phyloP scores from a whole-genome alignment of 2,797 vertebrate species.

The Sebastes elongatus region DNA sequence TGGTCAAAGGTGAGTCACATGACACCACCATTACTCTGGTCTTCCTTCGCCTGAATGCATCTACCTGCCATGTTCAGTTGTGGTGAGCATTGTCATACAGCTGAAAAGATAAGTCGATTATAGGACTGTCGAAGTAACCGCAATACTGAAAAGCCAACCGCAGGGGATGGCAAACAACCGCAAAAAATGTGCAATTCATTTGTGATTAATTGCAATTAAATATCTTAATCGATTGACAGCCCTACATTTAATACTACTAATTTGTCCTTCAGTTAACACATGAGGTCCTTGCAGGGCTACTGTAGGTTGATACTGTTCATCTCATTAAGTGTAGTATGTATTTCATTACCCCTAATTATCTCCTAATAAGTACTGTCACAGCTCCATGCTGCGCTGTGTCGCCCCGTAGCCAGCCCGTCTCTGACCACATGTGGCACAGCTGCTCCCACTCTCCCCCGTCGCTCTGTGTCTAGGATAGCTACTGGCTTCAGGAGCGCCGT shows the following conservation, averaged over 20 bases:
- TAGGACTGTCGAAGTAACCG: not conserved
- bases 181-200: too few species aligned
- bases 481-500: constrained; percentile 34
- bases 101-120: not conserved
- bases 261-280: not conserved
- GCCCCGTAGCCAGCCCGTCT: constrained; percentile 16
- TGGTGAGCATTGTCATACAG: not conserved
- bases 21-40: not conserved
- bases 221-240: not conserved
- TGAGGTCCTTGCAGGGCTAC: not conserved
- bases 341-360: constrained; percentile 38
- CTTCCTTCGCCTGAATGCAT: not conserved
- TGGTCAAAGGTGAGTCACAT: constrained; percentile 89
- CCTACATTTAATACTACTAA: not conserved
- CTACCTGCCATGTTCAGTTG: not conserved
- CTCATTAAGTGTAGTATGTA: constrained; percentile 23
- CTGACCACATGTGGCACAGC: constrained; percentile 62
- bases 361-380: constrained; percentile 28
- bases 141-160: not conserved
- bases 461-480: constrained; percentile 41
- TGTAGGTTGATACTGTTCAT: not conserved
- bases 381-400: constrained; percentile 27
- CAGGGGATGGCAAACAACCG: too few species aligned
- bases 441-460: constrained; percentile 1
- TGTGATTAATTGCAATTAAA: not conserved